Conservation (phyloP, 2,797 vertebrate genomes). For the Fundulus diaphanus region DNA sequence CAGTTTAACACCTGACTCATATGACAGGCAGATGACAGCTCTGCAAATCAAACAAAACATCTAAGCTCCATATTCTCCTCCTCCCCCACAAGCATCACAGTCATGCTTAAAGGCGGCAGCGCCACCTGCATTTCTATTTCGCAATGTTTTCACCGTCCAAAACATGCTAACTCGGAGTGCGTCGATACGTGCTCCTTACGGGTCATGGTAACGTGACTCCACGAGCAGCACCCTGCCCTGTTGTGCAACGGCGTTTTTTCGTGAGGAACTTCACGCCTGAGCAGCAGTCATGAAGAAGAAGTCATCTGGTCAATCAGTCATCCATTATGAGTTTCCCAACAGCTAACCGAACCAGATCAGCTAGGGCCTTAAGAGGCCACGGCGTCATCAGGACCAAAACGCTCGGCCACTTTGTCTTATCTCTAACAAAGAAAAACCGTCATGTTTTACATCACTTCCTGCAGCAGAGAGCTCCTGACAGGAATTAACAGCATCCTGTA, state of each 20-base stretch:
- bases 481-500: slow-evolving; percentile 15
- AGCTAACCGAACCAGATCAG: not conserved
- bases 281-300: slow-evolving; percentile 3
- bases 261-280: slow-evolving; percentile 28
- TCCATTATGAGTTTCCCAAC: not conserved
- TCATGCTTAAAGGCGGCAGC: not conserved
- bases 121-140: not conserved
- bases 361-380: not conserved
- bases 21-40: slow-evolving; percentile 13
- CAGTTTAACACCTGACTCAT: slow-evolving; percentile 16
- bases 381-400: slow-evolving; percentile 7
- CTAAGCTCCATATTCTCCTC: slow-evolving; percentile 16
- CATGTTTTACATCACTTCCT: slow-evolving; percentile 42
- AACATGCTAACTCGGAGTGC: not conserved
- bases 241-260: slow-evolving; percentile 6
- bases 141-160: not conserved
- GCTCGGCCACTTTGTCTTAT: not conserved
- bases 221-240: not conserved
- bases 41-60: slow-evolving; percentile 46
- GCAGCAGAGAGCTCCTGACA: slow-evolving; percentile 4
- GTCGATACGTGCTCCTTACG: not conserved
- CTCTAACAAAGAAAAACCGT: slow-evolving; percentile 5
- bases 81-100: slow-evolving; percentile 20
- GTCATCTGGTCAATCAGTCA: slow-evolving; percentile 19
- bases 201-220: not conserved